Conservation (phyloP, 2,888 invertebrate genomes). For the Phytoseiulus persimilis region DNA sequence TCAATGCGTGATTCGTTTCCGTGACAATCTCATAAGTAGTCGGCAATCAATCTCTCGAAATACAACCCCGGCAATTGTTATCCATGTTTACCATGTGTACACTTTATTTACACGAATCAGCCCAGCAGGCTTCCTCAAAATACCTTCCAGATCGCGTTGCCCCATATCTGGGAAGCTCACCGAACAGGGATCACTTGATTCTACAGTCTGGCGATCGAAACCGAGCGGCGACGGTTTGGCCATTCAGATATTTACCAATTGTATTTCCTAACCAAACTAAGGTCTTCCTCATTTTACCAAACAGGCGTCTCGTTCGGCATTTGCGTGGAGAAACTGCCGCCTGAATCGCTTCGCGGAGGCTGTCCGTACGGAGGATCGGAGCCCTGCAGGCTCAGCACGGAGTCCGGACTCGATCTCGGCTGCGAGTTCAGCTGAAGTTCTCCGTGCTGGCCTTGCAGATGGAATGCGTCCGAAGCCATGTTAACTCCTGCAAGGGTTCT, state of each 20-base stretch:
- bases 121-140: too few species aligned
- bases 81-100: neutral
- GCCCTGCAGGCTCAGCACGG: conserved; percentile 48
- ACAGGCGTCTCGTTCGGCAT: conserved; percentile 20
- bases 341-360: conserved; percentile 24
- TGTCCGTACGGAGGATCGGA: conserved; percentile 29
- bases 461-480: conserved; percentile 57
- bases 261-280: neutral
- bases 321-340: conserved; percentile 23
- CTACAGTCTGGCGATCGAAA: neutral
- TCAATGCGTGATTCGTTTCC: too few species aligned
- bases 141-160: too few species aligned
- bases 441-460: conserved; percentile 48
- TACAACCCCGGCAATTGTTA: neutral
- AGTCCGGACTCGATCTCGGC: conserved; percentile 54
- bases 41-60: too few species aligned
- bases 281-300: neutral
- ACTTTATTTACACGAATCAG: neutral
- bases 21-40: too few species aligned
- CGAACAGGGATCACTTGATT: too few species aligned
- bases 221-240: neutral
- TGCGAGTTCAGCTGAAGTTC: conserved; percentile 48
- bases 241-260: neutral
- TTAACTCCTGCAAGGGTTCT: conserved; percentile 42
- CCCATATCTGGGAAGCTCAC: neutral